Percentiles rank a stretch among this genome's conserved stretches.
Conservation (phyloP, 2,797 vertebrate genomes). For the Toxotes lorentzi region DNA sequence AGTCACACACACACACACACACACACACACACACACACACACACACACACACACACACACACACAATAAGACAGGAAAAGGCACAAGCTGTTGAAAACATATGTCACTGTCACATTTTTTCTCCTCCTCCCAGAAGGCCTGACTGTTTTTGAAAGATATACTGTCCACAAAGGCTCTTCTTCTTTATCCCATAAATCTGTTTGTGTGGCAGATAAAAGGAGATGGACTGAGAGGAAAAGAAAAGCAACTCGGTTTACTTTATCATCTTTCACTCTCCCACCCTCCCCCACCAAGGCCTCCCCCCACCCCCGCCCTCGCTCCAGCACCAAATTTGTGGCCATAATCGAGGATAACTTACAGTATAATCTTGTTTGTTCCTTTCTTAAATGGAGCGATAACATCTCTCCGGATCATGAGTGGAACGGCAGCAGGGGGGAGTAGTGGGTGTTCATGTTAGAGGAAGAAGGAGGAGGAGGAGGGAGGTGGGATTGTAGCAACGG, state of each 20-base stretch:
- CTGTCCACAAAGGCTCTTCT: constrained; percentile 76
- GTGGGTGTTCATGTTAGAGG: background rate
- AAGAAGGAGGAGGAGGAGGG: background rate
- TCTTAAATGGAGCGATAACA: constrained; percentile 85
- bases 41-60: constrained; percentile 18
- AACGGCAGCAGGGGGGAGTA: constrained; percentile 38
- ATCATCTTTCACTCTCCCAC: constrained; percentile 74
- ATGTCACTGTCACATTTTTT: constrained; percentile 79
- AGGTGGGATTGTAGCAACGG: constrained; percentile 9
- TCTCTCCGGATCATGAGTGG: constrained; percentile 74
- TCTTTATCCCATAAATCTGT: constrained; percentile 81
- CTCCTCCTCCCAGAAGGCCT: constrained; percentile 58
- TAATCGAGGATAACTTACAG: constrained; percentile 84
- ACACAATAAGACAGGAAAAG: constrained; percentile 45
- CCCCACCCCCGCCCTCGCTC: constrained; percentile 38
- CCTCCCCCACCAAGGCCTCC: background rate
- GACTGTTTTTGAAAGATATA: constrained; percentile 82
- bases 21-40: constrained; percentile 28
- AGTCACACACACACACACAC: constrained; percentile 45
- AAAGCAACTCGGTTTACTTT: constrained; percentile 77
- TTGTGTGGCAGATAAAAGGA: constrained; percentile 75
- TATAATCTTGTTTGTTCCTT: constrained; percentile 83
- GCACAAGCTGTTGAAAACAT: constrained; percentile 67
- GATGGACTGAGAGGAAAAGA: constrained; percentile 74
- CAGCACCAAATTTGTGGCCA: constrained; percentile 80